Base-by-base conservation (phyloP, 2,797 vertebrate genomes). In the Tinamus major region DNA sequence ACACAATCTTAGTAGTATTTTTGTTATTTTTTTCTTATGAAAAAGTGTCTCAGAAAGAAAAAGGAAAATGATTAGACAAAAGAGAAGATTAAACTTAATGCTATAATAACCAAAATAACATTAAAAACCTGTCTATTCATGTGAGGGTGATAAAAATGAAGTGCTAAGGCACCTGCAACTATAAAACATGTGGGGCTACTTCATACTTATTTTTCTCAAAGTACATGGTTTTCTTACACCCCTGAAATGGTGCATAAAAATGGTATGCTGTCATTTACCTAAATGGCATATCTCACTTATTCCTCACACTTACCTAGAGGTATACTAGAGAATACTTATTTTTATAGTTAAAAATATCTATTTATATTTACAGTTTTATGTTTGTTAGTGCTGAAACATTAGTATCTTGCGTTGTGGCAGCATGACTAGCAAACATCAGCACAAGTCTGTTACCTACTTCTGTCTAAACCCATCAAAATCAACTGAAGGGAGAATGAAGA, bases 391-490 rank as follows among this genome's bases (percentile, higher is more conserved):
- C 44, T 37, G 13, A 74, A 86, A 70, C 9, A 53, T 53, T 41
- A 79, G 35, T 89, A 71, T 79, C 8, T 37, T 79, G 31, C n/a
- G 27, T 39, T 77, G 46, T 31, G 53, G 29, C 53, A 55, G 29
- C 16, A 6, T 75, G 78, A 85, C 29, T 90, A 78, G 88, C 74
- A 93, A 85, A 79, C 55, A 33, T 63, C 64, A 89, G 44, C 83
- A 86, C 76, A 96, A 74, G 82, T 92, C 79, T 96, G 88, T 61
- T 91, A 56, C 53, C 53, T 55, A 55, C 80, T 94, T 94, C 91
- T 86, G 76, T 86, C 93, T 91, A 95, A 96, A 83, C 42, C 6
- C 39, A 92, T 77, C 21, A 85, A 94, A 91, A 94, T 90, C 93
- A 68, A 83, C 71, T 62, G 65, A 90, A 94, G 68, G 90, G 93